These are phyloP conservation scores for Gymnothorax reevesii DNA, from an alignment of 2,797 vertebrate genomes.

Conservation along the genomic window DNA sequence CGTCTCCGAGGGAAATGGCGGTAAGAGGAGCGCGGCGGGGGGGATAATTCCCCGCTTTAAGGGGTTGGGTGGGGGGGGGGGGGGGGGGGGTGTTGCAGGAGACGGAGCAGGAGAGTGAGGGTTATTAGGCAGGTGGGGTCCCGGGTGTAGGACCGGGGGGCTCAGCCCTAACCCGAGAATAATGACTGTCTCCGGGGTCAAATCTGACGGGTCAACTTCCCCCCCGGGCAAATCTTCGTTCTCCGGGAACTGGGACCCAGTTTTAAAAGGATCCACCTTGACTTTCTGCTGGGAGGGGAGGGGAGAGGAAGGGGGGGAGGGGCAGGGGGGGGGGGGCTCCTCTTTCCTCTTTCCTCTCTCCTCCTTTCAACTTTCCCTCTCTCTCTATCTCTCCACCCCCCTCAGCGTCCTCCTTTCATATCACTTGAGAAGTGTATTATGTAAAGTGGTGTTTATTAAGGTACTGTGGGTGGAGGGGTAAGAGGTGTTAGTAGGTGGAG, in stretches of 20 bases:
- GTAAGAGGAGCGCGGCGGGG: neutral
- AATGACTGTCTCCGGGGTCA: slow-evolving; percentile 63
- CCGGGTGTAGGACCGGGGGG: slow-evolving; percentile 58
- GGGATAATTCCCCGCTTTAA: slow-evolving; percentile 34
- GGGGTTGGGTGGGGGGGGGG: slow-evolving; percentile 35
- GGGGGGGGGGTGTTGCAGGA: slow-evolving; percentile 4
- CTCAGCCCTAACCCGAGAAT: slow-evolving; percentile 60
- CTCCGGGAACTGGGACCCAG: neutral
- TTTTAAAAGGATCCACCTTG: neutral
- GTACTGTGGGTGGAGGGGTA: slow-evolving; percentile 50
- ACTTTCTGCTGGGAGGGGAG: neutral
- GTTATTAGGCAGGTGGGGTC: slow-evolving; percentile 62
- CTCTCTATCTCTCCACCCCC: slow-evolving; percentile 46
- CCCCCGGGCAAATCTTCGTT: neutral
- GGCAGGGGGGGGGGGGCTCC: neutral
- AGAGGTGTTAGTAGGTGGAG: slow-evolving; percentile 56
- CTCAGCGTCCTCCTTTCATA: slow-evolving; percentile 53
- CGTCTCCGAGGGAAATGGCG: neutral
- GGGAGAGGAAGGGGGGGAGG: neutral
- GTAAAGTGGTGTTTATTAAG: slow-evolving; percentile 71
- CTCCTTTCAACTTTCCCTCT: slow-evolving; percentile 35
- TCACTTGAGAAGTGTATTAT: slow-evolving; percentile 70
- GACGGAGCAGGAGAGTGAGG: neutral
- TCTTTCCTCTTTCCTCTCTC: neutral
- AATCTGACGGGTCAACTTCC: slow-evolving; percentile 37